A percentile compares a stretch with the other conserved stretches of the same genome.
These are phyloP conservation scores for Agrypnia vestita DNA, from an alignment of 1,140 invertebrate species.

Conservation along the genomic window DNA sequence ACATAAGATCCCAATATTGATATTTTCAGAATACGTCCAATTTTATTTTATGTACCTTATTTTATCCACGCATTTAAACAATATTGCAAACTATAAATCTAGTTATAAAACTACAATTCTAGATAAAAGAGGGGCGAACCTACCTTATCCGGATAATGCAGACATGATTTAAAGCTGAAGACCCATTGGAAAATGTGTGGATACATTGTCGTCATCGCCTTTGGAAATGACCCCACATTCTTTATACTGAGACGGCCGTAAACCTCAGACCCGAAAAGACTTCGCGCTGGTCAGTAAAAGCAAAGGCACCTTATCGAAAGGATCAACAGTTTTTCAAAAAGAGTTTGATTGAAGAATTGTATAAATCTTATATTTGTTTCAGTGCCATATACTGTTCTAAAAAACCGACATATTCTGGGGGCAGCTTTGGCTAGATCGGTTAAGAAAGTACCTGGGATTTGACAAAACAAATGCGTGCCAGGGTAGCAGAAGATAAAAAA, in stretches of 20 bases:
- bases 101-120: neutral
- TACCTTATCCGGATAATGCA: constrained; percentile 34
- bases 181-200: constrained; percentile 36
- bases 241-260: constrained; percentile 51
- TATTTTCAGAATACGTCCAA: too few relatives aligned
- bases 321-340: neutral
- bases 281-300: neutral
- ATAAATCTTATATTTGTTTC: neutral
- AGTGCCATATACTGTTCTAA: neutral
- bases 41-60: too few relatives aligned
- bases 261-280: constrained; percentile 26
- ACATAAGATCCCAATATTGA: too few relatives aligned
- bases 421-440: neutral
- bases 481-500: constrained; percentile 47
- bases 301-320: too few relatives aligned
- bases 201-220: constrained; percentile 60
- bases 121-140: neutral
- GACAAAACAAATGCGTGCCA: constrained; percentile 57
- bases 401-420: neutral
- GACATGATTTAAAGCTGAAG: constrained; percentile 58
- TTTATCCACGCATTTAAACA: too few relatives aligned
- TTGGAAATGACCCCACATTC: constrained; percentile 59
- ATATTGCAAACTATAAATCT: too few relatives aligned
- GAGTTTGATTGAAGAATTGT: neutral
- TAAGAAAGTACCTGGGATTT: constrained; percentile 55